These are phyloP conservation scores for Caenorhabditis sp. DNA, from an alignment of 2,888 invertebrate species.

Conservation along the genomic window DNA sequence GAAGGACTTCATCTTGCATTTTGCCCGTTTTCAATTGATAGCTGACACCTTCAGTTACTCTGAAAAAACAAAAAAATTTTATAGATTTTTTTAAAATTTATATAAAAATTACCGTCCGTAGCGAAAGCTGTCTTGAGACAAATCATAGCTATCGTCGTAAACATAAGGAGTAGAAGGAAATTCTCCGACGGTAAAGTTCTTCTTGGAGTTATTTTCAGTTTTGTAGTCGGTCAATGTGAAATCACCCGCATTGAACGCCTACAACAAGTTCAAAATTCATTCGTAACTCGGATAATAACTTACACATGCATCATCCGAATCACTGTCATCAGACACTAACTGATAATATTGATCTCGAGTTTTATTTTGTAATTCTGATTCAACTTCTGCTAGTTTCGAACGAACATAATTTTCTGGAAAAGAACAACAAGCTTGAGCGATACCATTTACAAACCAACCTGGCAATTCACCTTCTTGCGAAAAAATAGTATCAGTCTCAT, in stretches of 20 bases:
- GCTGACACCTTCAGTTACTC: conserved; percentile 21
- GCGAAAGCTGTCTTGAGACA: conserved; percentile 25
- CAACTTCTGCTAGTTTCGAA: conserved; percentile 15
- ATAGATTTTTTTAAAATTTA: too few relatives aligned
- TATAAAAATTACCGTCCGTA: conserved; percentile 27
- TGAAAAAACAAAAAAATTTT: conserved; percentile 5
- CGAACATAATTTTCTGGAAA: conserved; percentile 19
- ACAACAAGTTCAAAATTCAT: too few relatives aligned
- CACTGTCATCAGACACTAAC: not conserved
- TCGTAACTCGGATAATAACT: too few relatives aligned
- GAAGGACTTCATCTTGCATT: conserved; percentile 19
- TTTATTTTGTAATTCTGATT: conserved; percentile 20
- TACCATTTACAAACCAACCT: not conserved
- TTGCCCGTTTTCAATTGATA: conserved; percentile 32
- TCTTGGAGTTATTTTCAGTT: not conserved
- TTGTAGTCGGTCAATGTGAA: too few relatives aligned
- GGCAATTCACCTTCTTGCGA: conserved; percentile 27
- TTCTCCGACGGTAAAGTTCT: too few relatives aligned
- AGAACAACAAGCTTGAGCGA: not conserved
- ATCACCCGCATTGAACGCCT: not conserved
- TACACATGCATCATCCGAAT: not conserved
- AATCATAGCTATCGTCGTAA: conserved; percentile 19
- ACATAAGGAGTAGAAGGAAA: not conserved
- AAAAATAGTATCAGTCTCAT: conserved; percentile 34
- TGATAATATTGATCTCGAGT: not conserved